Evolutionary conservation across 2,888 invertebrate genomes (phyloP).

Genomic region (Amaurobius ferox): DNA sequence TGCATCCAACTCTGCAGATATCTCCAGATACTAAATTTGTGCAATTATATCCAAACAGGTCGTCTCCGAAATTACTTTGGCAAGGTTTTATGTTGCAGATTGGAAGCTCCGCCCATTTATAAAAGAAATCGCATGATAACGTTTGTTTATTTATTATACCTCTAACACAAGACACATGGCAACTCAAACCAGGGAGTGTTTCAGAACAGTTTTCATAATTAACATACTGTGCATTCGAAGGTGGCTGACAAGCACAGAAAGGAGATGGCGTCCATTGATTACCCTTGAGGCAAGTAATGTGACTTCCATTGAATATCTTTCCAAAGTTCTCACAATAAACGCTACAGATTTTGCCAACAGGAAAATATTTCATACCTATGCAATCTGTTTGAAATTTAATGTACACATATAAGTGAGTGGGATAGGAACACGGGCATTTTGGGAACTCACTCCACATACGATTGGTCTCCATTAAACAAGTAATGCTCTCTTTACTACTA

Average conservation of each 20-base stretch:
- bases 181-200: background rate
- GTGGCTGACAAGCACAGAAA: background rate
- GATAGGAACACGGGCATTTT: background rate
- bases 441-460: background rate
- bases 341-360: background rate
- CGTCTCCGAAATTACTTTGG: background rate
- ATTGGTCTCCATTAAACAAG: background rate
- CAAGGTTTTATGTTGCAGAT: background rate
- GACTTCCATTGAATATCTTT: background rate
- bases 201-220: background rate
- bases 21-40: background rate
- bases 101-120: background rate
- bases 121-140: background rate
- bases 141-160: background rate
- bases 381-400: background rate
- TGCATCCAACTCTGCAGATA: conserved; percentile 13
- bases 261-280: background rate
- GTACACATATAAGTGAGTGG: background rate
- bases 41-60: background rate
- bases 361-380: background rate
- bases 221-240: background rate
- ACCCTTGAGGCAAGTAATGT: background rate
- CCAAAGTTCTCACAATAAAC: background rate
- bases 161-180: background rate
- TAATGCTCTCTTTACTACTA: background rate